phyloP scores from a whole-genome alignment of 1,140 invertebrate genomes.

The Araneus ventricosus region DNA sequence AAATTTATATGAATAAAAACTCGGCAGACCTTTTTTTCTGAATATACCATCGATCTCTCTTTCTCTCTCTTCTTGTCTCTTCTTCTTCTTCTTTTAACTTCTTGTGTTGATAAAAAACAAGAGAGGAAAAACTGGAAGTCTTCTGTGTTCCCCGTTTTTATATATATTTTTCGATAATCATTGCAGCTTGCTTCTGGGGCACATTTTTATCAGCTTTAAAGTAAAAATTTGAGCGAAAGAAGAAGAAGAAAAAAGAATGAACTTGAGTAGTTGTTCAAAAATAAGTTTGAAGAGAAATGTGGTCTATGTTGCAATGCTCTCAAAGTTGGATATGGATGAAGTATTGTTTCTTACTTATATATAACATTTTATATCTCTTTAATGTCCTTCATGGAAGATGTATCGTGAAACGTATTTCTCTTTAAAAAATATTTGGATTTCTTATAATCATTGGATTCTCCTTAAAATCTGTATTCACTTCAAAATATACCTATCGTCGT shows the following conservation, averaged over 20 bases:
- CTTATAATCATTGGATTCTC: too few relatives aligned
- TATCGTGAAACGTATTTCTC: too few relatives aligned
- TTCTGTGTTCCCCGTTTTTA: conserved; percentile 23
- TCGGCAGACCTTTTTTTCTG: conserved; percentile 13
- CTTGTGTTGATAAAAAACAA: conserved; percentile 15
- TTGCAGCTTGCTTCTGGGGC: conserved; percentile 8
- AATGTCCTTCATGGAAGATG: too few relatives aligned
- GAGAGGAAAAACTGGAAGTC: conserved; percentile 26
- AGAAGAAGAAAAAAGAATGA: neutral
- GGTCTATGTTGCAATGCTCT: neutral
- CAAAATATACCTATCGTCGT: too few relatives aligned
- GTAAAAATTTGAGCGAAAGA: conserved; percentile 14
- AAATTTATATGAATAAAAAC: conserved; percentile 66
- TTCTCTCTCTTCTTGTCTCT: neutral
- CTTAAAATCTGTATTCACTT: too few relatives aligned
- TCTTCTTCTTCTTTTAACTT: neutral
- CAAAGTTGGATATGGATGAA: neutral
- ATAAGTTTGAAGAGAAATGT: neutral
- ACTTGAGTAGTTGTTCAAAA: conserved; percentile 24
- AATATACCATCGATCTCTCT: conserved; percentile 52
- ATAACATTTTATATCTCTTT: too few relatives aligned
- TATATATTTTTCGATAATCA: conserved; percentile 59
- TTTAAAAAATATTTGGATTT: too few relatives aligned
- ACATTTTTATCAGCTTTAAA: conserved; percentile 61
- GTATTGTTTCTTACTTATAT: too few relatives aligned